A percentile compares a stretch with the other conserved stretches of the same genome.
These are phyloP conservation scores for Tachypleus tridentatus DNA, from an alignment of 1,140 invertebrate species.

Conservation along the genomic window DNA sequence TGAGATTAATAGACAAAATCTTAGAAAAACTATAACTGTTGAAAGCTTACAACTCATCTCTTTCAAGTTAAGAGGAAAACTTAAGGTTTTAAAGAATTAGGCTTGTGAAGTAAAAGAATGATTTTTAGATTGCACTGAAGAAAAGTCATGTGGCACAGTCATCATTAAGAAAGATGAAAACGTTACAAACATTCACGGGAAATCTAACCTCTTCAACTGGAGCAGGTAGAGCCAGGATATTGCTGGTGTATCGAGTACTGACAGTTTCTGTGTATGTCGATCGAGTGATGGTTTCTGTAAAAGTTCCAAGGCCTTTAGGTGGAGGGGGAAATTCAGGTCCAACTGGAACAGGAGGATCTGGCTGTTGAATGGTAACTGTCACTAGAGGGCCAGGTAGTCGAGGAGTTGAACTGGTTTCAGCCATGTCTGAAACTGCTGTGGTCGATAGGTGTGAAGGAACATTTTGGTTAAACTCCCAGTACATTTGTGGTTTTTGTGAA, in stretches of 20 bases:
- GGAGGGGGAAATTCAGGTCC: constrained; percentile 58
- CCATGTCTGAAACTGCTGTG: background rate
- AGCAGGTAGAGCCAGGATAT: constrained; percentile 58
- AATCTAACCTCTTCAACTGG: constrained; percentile 71
- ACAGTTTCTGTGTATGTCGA: constrained; percentile 87
- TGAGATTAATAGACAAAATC: no score
- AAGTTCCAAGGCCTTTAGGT: constrained; percentile 58
- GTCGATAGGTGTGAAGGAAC: no score
- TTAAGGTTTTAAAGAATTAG: no score
- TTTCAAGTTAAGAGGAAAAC: no score
- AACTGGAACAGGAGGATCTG: constrained; percentile 21
- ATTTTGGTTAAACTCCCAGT: no score
- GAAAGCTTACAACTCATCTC: no score
- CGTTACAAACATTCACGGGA: background rate
- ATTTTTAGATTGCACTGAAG: no score
- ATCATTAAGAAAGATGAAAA: no score
- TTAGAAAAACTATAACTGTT: no score
- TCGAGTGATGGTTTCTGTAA: constrained; percentile 82
- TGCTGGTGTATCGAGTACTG: constrained; percentile 81
- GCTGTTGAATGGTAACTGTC: constrained; percentile 25
- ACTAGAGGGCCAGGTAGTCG: constrained; percentile 39
- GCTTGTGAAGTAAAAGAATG: no score
- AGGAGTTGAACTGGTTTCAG: background rate
- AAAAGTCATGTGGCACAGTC: no score
- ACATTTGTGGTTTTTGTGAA: no score